Conservation (phyloP, 2,888 invertebrate species). For the Kryphioiulus occultus region DNA sequence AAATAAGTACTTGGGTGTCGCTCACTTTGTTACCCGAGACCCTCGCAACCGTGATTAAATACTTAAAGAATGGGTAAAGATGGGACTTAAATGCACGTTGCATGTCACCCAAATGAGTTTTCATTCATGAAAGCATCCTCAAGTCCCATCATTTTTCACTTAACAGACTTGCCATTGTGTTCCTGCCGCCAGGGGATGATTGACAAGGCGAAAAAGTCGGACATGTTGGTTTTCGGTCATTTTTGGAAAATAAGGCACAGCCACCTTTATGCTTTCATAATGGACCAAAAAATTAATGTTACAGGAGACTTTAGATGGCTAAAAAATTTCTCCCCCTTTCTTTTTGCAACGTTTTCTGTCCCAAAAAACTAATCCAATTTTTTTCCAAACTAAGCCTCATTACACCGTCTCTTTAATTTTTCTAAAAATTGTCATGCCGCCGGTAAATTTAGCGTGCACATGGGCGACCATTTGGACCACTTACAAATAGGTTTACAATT, state of each 20-base stretch:
- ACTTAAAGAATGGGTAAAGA: conserved; percentile 32
- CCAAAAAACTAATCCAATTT: not conserved
- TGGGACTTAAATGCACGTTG: conserved; percentile 36
- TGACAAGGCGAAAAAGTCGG: not conserved
- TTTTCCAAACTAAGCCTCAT: not conserved
- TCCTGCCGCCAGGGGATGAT: not conserved
- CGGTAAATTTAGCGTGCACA: not conserved
- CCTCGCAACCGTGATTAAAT: conserved; percentile 28
- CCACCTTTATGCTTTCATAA: not conserved
- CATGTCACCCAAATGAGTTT: conserved; percentile 33
- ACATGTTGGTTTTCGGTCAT: not conserved
- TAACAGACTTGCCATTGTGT: not conserved
- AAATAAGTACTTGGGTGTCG: conserved; percentile 42
- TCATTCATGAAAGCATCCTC: not conserved
- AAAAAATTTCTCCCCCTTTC: not conserved
- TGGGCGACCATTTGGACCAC: not conserved
- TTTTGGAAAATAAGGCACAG: not conserved
- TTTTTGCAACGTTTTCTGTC: not conserved
- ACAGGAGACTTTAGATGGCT: not conserved
- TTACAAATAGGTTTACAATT: not conserved
- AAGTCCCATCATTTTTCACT: not conserved
- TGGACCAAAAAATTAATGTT: not conserved
- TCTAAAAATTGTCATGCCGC: not conserved
- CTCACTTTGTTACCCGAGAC: conserved; percentile 41
- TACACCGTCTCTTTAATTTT: not conserved